Conservation (phyloP, 2,113 vertebrate genomes). For the Pterocles burchelli region DNA sequence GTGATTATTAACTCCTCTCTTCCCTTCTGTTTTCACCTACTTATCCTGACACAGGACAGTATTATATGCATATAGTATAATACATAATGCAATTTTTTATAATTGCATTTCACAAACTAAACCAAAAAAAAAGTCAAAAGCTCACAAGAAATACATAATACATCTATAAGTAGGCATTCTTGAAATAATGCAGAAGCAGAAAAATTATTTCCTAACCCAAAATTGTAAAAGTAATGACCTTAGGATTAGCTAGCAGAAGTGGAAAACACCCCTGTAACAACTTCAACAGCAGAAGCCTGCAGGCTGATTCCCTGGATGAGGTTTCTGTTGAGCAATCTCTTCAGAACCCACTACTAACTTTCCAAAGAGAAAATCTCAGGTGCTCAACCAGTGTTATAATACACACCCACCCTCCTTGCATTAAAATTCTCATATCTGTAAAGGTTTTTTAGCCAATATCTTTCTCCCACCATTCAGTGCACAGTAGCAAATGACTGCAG, state of each 20-base stretch:
- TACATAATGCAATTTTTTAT: background rate
- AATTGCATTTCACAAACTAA: background rate
- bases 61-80: background rate
- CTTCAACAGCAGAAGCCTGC: background rate
- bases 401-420: background rate
- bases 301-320: background rate
- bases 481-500: background rate
- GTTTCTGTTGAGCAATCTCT: background rate
- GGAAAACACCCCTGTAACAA: background rate
- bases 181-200: background rate
- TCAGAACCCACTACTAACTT: background rate
- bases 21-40: background rate
- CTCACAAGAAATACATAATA: background rate
- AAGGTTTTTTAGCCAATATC: background rate
- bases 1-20: slow-evolving; percentile 1
- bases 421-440: background rate
- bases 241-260: background rate
- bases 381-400: background rate
- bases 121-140: background rate
- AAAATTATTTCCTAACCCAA: background rate
- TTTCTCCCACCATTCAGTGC: background rate
- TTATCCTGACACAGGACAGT: background rate
- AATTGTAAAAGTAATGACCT: background rate
- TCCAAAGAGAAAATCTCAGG: background rate
- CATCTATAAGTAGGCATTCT: background rate